Conservation (phyloP, 2,113 vertebrate species). For the Rhinogobius similis region DNA sequence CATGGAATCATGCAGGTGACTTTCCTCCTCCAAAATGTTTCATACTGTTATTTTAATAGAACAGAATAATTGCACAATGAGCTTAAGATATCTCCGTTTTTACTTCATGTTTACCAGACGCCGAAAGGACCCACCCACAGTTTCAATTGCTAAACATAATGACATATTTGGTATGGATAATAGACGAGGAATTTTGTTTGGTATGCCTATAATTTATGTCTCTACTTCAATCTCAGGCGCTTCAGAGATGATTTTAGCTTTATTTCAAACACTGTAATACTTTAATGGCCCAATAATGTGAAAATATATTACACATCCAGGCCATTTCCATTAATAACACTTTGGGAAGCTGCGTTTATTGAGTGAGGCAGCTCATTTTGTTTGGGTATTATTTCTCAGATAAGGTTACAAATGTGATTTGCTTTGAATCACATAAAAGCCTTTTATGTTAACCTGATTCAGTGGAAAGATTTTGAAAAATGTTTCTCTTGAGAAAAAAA, state of each 20-base stretch:
- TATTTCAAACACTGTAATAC: not conserved
- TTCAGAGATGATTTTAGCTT: not conserved
- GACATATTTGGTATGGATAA: too few relatives aligned
- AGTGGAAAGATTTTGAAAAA: not conserved
- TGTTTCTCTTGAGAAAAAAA: not conserved
- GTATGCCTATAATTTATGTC: too few relatives aligned
- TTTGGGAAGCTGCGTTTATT: not conserved
- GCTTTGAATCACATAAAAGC: not conserved
- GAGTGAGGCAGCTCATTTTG: not conserved
- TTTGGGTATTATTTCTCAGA: not conserved
- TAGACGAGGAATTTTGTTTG: too few relatives aligned
- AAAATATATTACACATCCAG: not conserved
- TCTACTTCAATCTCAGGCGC: not conserved
- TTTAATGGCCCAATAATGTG: not conserved
- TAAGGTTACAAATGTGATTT: constrained; percentile 2
- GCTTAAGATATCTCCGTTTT: not conserved
- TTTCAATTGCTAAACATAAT: not conserved
- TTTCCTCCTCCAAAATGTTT: too few relatives aligned
- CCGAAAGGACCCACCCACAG: not conserved
- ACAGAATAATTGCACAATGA: not conserved
- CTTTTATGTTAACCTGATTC: not conserved
- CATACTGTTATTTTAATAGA: not conserved
- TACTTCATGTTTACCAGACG: not conserved
- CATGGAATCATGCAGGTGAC: too few relatives aligned
- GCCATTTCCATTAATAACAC: not conserved